Evolutionary conservation across 2,797 vertebrate species (phyloP).

Genomic region (Myripristis jacobus): DNA sequence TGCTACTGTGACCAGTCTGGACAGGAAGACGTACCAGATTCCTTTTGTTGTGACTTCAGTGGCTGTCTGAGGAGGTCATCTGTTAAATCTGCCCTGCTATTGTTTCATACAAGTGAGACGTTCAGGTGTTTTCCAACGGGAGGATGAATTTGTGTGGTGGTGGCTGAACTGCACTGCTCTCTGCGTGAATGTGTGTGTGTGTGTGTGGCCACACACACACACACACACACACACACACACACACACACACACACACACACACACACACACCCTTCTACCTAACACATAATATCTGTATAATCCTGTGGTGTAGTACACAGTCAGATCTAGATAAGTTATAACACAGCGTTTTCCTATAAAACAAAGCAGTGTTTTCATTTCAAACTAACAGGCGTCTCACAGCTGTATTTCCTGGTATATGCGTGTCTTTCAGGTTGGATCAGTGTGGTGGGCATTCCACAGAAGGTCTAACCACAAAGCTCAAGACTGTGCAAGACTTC

Average conservation of each 20-base stretch:
- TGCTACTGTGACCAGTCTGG: constrained; percentile 8
- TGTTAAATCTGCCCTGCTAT: background rate
- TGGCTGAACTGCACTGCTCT: no score
- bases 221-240: background rate
- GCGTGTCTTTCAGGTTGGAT: background rate
- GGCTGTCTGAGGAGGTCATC: background rate
- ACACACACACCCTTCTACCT: no score
- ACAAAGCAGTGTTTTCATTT: constrained; percentile 27
- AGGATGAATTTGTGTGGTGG: background rate
- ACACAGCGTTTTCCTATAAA: constrained; percentile 30
- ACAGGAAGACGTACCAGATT: constrained; percentile 3
- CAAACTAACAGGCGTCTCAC: constrained; percentile 27
- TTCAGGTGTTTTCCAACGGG: constrained; percentile 1
- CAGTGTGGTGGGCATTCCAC: background rate
- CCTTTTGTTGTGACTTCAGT: constrained; percentile 25
- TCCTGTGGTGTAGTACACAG: background rate
- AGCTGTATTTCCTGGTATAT: constrained; percentile 1
- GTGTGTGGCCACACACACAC: constrained; percentile 4
- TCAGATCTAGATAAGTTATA: constrained; percentile 8
- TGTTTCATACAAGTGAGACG: constrained; percentile 16
- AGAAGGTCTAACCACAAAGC: constrained; percentile 8
- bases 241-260: no score
- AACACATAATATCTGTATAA: no score
- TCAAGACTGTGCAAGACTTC: constrained; percentile 1
- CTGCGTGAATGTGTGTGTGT: no score